Evolutionary conservation across 2,888 invertebrate genomes (phyloP).

Genomic region (Tanypteryx hageni): DNA sequence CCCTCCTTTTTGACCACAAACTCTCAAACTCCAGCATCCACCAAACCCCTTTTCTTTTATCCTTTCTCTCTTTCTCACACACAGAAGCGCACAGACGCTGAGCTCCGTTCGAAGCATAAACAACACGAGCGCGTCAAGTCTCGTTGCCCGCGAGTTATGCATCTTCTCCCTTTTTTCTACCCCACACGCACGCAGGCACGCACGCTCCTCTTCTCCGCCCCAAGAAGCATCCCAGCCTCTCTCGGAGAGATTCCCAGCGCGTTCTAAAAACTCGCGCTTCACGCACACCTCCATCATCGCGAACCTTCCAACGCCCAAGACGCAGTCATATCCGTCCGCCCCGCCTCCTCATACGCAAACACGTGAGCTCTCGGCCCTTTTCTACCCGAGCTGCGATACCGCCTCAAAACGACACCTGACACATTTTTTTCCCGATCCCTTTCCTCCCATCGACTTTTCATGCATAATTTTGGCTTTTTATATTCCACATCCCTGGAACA

Average conservation of each 20-base stretch:
- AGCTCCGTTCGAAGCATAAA: conserved; percentile 55
- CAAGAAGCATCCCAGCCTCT: not conserved
- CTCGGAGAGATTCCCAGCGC: conserved; percentile 15
- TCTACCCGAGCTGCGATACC: not conserved
- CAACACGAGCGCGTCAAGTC: conserved; percentile 46
- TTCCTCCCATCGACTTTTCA: not conserved
- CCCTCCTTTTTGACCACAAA: not conserved
- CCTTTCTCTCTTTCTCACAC: not conserved
- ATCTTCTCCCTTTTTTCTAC: not conserved
- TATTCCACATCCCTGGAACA: too few relatives aligned
- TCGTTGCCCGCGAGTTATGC: conserved; percentile 56
- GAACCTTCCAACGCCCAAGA: conserved; percentile 35
- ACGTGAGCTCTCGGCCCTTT: too few relatives aligned
- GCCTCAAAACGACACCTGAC: conserved; percentile 6
- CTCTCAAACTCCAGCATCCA: not conserved
- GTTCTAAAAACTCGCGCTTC: conserved; percentile 28
- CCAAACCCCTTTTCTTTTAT: not conserved
- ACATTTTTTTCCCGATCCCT: not conserved
- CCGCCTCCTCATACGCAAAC: not conserved
- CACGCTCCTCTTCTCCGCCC: not conserved
- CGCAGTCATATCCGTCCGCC: conserved; percentile 36
- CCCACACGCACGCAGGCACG: not conserved
- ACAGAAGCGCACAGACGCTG: conserved; percentile 44
- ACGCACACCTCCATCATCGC: conserved; percentile 38
- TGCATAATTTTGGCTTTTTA: too few relatives aligned